phyloP scores from a whole-genome alignment of 2,797 vertebrate genomes.

The Sebastiscus albofasciatus region DNA sequence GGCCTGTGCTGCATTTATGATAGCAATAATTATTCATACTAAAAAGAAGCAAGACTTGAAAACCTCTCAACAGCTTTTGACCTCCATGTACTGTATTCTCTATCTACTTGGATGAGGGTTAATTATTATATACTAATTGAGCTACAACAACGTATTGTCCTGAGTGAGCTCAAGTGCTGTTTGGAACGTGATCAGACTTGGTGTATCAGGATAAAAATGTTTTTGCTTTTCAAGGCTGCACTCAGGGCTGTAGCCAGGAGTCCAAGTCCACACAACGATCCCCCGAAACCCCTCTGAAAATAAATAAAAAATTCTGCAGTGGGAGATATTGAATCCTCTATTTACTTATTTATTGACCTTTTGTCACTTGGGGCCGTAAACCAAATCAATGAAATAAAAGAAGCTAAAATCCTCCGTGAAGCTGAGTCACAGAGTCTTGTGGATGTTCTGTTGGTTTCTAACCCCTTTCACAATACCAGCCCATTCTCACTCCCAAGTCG shows the following conservation, averaged over 20 bases:
- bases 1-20: neutral
- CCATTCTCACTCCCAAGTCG: too few species aligned
- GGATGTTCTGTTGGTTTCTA: too few species aligned
- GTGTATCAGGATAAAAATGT: neutral
- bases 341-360: neutral
- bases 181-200: neutral
- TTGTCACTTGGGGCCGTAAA: too few species aligned
- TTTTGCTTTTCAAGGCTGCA: neutral
- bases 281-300: neutral
- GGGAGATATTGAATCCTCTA: neutral
- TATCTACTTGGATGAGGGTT: neutral
- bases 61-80: constrained; percentile 16
- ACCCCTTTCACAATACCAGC: too few species aligned
- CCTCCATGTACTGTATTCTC: neutral
- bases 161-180: neutral
- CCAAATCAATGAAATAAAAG: too few species aligned
- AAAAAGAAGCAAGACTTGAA: constrained; percentile 7
- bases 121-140: constrained; percentile 32
- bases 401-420: too few species aligned
- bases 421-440: too few species aligned
- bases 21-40: constrained; percentile 12
- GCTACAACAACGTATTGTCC: neutral
- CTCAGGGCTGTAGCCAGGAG: neutral
- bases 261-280: too few species aligned
- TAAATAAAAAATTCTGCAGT: neutral